These are phyloP conservation scores for Aplidium turbinatum DNA, from an alignment of 23 tunicate genomes.

Conservation along the genomic window DNA sequence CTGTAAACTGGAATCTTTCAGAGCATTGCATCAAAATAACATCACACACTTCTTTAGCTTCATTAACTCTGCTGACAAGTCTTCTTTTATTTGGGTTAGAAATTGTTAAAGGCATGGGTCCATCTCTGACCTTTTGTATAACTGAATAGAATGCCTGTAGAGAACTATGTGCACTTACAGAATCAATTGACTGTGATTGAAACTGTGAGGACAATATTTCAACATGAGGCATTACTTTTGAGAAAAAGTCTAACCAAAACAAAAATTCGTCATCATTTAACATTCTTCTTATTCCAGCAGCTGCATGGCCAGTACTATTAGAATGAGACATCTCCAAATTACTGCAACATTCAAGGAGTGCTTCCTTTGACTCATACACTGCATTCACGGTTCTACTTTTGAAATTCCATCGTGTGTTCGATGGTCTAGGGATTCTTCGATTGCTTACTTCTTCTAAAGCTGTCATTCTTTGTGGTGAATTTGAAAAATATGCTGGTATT, in stretches of 20 bases:
- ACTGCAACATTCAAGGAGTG: neutral
- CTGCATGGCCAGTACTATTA: neutral
- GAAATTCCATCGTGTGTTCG: conserved; percentile 12
- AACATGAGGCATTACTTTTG: conserved; percentile 43
- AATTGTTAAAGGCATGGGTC: too few relatives aligned
- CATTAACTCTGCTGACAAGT: neutral
- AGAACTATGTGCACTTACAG: neutral
- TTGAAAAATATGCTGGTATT: conserved; percentile 4
- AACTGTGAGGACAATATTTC: conserved; percentile 20
- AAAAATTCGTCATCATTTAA: neutral
- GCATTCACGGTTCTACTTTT: neutral
- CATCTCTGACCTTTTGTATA: too few relatives aligned
- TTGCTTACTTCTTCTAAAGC: conserved; percentile 7
- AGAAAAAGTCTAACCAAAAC: conserved; percentile 10
- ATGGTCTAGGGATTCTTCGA: conserved; percentile 7
- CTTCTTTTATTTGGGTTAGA: neutral
- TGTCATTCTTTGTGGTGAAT: neutral
- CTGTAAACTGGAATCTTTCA: conserved; percentile 15
- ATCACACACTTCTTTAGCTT: conserved; percentile 31
- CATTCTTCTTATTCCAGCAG: neutral
- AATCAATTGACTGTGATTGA: conserved; percentile 2
- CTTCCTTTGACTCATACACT: neutral
- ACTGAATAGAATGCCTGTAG: too few relatives aligned
- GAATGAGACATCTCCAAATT: neutral
- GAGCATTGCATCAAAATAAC: conserved; percentile 15